Evolutionary conservation across 2,888 invertebrate genomes (phyloP), one percentile per base, ranked within the genome.

Genomic region (Ceriagrion tenellum): DNA sequence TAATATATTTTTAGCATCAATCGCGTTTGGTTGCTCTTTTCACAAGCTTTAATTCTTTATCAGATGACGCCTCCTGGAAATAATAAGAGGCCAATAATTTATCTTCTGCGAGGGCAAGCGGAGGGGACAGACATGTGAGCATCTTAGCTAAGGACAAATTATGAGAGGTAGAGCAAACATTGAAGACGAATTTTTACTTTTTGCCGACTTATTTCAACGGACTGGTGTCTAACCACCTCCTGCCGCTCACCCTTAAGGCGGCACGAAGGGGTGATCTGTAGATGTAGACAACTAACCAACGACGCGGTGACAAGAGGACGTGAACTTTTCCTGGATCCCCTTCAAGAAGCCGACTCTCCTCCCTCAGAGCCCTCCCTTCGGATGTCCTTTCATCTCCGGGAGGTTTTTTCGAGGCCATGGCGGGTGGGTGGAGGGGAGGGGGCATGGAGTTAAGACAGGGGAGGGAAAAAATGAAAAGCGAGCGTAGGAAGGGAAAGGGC

Each of bases 301-400:
- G 35, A 81, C 81, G 81, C 81, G 81, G 81, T 81, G 35, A 81
- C 81, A 81, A 63, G 81, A 35, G 81, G 35, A 81, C 81, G 30
- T 81, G 35, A 35, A 35, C 81, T 35, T 81, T 35, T 81, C 81
- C 81, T 81, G 81, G 30, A 69, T 69, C 69, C 20, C 26, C 69
- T 69, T 69, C 69, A 69, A 35, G 81, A 35, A 81, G 30, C 89
- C 47, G 6, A 55, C 89, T 12, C 18, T 23, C 55, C 55, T 55
- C 89, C 18, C 40, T 88, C 88, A 0, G 20, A 47, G 26, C 26
- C 89, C 89, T 12, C 88, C 20, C 47, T 16, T 18, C n/a, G 35
- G 47, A 89, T 55, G 16, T n/a, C 55, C 59, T 35, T 63, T 63
- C 91, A 63, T 91, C 63, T 63, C 63, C 12, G 35, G 59, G 20